Evolutionary conservation across 2,797 vertebrate species (phyloP).

Genomic region (Carduelis carduelis): DNA sequence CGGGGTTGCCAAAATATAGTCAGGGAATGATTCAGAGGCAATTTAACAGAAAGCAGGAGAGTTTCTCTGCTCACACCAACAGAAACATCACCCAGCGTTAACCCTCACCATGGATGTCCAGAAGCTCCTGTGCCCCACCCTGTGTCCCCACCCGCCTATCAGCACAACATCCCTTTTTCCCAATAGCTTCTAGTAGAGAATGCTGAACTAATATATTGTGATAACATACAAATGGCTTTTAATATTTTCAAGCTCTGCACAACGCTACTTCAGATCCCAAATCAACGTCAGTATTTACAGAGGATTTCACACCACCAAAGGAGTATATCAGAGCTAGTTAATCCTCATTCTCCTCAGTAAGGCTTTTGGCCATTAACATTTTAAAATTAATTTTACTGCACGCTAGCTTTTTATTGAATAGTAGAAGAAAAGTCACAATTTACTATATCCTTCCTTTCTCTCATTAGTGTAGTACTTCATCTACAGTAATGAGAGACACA

Average conservation of each 20-base stretch:
- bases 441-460: not conserved
- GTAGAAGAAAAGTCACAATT: not conserved
- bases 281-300: not conserved
- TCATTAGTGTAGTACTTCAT: not conserved
- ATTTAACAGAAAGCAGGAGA: not conserved
- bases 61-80: not conserved
- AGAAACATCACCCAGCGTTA: not conserved
- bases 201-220: not conserved
- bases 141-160: not conserved
- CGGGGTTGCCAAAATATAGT: fast-evolving
- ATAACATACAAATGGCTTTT: not conserved
- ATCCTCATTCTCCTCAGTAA: not conserved
- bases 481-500: not conserved
- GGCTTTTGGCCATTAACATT: not conserved
- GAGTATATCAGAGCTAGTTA: not conserved
- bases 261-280: not conserved
- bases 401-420: not conserved
- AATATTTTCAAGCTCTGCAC: not conserved
- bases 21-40: not conserved
- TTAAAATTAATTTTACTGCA: not conserved
- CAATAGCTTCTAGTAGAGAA: not conserved
- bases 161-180: not conserved
- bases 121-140: not conserved
- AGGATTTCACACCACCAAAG: not conserved
- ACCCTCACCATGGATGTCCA: fast-evolving